Base-by-base conservation (phyloP, 2,113 vertebrate species). In the Saguinus midas region DNA sequence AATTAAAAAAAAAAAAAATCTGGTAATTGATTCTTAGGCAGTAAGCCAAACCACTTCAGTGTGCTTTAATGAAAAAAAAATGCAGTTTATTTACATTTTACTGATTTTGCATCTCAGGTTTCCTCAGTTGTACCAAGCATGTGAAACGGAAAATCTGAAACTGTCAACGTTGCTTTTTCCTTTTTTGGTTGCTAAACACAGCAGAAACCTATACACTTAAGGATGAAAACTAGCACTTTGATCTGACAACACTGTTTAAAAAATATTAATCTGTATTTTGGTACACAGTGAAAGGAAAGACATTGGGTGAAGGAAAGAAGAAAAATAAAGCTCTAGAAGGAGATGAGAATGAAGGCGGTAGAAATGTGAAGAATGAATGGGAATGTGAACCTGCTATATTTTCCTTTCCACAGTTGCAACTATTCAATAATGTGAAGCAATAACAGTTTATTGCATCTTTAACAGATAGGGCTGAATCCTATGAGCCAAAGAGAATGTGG, bases 381-480 rank as follows among this genome's bases (percentile, higher is more conserved):
- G 96, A 97, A 68, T 25, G 58, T 84, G 81, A 84, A 95, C 55
- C 89, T 94, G 27, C 21, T 97, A 91, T 58, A 88, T 92, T 98
- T 98, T 92, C 80, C 92, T 97, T 98, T 98, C 96, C 95, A 92
- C 96, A 97, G 95, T 97, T 97, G 80, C 82, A 97, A 64, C 79
- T 97, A 95, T 94, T 98, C 81, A 96, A 79, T 92, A 82, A 96
- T 87, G 90, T 50, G 66, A 97, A 96, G 80, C 23, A 90, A 78
- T 95, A 96, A 94, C 66, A 79, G 14, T 94, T 90, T 97, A 97
- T 79, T 70, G 87, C 94, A 81, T 61, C 64, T 94, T 87, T 92
- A 94, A 91, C 88, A 92, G 73, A 17, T 90, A 75, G 25, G 61
- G 32, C 32, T 48, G 61, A 85, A 95, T 97, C 68, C 64, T 66